phyloP scores from a whole-genome alignment of 30 jellyfish, hydroid and myxozoan species.

The Calvadosia cruxmelitensis region DNA sequence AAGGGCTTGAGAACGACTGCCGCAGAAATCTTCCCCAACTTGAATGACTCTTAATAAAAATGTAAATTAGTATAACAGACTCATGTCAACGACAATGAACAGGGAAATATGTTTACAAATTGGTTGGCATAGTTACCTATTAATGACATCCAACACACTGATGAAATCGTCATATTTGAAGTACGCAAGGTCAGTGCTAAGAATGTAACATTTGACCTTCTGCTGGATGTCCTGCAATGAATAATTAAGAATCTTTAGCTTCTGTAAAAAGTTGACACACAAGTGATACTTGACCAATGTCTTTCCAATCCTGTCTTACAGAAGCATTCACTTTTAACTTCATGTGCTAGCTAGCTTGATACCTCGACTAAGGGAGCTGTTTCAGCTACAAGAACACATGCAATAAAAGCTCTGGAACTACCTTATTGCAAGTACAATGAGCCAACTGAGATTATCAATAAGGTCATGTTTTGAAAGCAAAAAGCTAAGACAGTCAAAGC shows the following conservation, averaged over 20 bases:
- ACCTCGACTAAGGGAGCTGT: no score
- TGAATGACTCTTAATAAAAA: conserved; percentile 40
- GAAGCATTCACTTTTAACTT: no score
- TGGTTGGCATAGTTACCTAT: conserved; percentile 70
- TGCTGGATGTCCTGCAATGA: conserved; percentile 66
- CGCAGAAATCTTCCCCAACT: conserved; percentile 82
- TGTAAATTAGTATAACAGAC: conserved; percentile 1
- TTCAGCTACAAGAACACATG: no score
- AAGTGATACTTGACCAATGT: no score
- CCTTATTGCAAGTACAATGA: no score
- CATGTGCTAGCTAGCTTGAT: no score
- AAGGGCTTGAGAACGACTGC: conserved; percentile 65
- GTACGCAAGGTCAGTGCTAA: conserved; percentile 66
- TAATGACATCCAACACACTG: conserved; percentile 64
- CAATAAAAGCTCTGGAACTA: no score
- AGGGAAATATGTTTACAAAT: not conserved
- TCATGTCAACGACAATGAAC: not conserved
- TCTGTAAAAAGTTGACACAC: not conserved
- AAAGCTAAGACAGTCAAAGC: no score
- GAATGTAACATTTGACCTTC: conserved; percentile 58
- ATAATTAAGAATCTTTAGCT: not conserved
- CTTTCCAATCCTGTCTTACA: no score
- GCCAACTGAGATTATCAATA: no score
- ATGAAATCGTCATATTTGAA: conserved; percentile 91
- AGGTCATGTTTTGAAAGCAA: no score